Conservation (phyloP, 2,888 invertebrate genomes). For the Papilio protenor region DNA sequence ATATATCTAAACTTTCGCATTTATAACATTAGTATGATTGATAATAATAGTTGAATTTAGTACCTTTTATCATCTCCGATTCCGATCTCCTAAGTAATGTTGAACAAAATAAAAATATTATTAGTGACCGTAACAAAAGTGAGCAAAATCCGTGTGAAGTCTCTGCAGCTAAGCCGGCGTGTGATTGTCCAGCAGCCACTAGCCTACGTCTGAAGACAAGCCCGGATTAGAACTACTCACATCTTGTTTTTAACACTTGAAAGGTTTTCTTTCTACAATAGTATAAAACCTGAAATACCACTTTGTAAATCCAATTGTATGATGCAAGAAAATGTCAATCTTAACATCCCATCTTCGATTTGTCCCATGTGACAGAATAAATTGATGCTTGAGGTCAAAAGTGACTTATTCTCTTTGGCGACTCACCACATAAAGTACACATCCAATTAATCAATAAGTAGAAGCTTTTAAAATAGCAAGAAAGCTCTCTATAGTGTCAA, state of each 20-base stretch:
- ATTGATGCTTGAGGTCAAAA: not conserved
- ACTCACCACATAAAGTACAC: no score
- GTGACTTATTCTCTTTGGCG: not conserved
- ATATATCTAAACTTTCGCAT: no score
- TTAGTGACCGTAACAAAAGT: not conserved
- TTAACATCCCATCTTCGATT: not conserved
- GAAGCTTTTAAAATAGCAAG: not conserved
- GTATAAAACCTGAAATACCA: not conserved
- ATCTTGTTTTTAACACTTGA: conserved; percentile 7
- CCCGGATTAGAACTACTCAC: conserved; percentile 10
- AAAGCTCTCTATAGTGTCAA: no score
- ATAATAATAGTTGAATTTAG: not conserved
- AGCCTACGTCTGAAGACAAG: conserved; percentile 23
- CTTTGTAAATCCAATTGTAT: not conserved
- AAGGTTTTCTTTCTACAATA: not conserved
- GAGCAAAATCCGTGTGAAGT: conserved; percentile 7
- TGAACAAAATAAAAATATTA: not conserved
- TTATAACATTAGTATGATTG: no score
- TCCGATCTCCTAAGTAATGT: not conserved
- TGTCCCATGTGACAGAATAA: not conserved
- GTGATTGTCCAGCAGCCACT: conserved; percentile 23
- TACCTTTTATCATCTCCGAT: not conserved
- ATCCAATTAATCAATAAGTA: not conserved
- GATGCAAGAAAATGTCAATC: not conserved
- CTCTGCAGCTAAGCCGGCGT: conserved; percentile 24